Evolutionary conservation across 2,797 vertebrate genomes (phyloP).

Genomic region (Sebastes diaconus): DNA sequence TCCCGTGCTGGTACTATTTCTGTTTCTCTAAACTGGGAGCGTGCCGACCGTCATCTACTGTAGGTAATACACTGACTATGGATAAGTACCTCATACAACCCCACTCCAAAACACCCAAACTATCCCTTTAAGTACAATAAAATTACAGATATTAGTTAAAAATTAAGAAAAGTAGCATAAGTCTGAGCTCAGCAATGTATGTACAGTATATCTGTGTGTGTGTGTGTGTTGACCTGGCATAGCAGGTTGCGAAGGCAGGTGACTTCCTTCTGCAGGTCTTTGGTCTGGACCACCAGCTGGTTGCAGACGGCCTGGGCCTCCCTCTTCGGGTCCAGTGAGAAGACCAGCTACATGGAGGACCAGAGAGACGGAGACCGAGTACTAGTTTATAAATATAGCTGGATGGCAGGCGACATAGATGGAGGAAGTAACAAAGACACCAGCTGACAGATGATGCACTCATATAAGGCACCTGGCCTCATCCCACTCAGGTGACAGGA

Average conservation of each 20-base stretch:
- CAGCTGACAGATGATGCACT: background rate
- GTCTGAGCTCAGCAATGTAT: background rate
- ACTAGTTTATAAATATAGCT: background rate
- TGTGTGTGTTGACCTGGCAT: conserved; percentile 81
- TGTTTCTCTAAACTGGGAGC: too few species aligned
- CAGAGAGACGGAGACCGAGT: background rate
- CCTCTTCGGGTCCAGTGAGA: conserved; percentile 86
- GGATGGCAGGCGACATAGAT: background rate
- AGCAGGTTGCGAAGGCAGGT: conserved; percentile 85
- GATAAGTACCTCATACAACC: too few species aligned
- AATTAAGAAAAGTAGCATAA: too few species aligned
- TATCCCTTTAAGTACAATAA: background rate
- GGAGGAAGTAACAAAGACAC: background rate
- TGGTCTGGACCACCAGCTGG: conserved; percentile 82
- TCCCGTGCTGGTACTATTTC: too few species aligned
- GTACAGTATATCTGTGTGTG: background rate
- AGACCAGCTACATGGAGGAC: conserved; percentile 80
- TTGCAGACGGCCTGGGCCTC: conserved; percentile 83
- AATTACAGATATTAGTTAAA: background rate
- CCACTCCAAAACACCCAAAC: too few species aligned
- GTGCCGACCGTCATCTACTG: too few species aligned
- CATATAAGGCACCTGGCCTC: background rate
- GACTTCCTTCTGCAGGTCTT: conserved; percentile 88
- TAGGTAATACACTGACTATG: too few species aligned
- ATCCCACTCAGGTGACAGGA: background rate